These are phyloP conservation scores for Cottoperca gobio DNA, from an alignment of 2,797 vertebrate genomes.

Conservation along the genomic window DNA sequence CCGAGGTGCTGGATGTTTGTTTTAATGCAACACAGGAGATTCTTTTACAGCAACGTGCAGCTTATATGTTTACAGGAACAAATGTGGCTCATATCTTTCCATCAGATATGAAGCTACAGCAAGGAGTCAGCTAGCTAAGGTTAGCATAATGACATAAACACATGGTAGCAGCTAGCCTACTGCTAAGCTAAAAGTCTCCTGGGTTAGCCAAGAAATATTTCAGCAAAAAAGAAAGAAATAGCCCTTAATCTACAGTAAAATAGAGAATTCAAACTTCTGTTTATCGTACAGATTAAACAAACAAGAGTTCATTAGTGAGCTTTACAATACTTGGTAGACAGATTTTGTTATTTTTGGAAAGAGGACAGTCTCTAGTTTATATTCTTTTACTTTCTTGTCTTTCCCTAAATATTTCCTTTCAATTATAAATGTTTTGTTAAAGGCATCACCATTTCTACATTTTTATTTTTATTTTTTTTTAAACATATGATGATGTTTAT, in stretches of 20 bases:
- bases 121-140: neutral
- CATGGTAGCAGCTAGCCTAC: no score
- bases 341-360: neutral
- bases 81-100: neutral
- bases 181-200: no score
- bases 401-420: neutral
- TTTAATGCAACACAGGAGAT: neutral
- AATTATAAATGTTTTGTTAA: neutral
- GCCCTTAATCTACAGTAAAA: neutral
- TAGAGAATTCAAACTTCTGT: neutral
- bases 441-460: neutral
- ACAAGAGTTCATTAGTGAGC: no score
- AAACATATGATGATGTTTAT: slow-evolving; percentile 1
- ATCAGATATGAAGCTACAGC: neutral
- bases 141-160: no score
- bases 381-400: no score
- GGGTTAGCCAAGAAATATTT: neutral
- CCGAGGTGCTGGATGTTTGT: slow-evolving; percentile 2
- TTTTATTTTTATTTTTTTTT: neutral
- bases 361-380: no score
- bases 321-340: neutral
- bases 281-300: neutral
- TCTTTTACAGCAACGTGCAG: neutral
- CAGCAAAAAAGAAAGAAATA: no score
- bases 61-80: neutral